A percentile compares a stretch with the other conserved stretches of the same genome.
Conservation (phyloP, 2,113 vertebrate species). For the Falco punctatus region DNA sequence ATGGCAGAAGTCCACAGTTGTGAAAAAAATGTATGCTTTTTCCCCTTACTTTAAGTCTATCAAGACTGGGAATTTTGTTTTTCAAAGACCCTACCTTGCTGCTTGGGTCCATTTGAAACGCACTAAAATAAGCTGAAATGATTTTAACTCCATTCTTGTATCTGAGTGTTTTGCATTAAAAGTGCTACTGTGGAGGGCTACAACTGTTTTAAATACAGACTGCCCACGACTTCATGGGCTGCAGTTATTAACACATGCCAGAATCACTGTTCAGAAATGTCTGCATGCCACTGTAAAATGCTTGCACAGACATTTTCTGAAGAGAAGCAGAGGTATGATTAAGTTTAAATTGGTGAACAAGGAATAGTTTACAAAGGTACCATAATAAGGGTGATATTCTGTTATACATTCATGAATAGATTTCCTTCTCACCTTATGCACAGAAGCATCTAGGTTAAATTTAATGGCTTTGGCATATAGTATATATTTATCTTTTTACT, state of each 20-base stretch:
- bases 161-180: not conserved
- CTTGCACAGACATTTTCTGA: not conserved
- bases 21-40: not conserved
- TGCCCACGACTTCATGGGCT: not conserved
- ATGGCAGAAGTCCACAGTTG: not conserved
- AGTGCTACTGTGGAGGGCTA: not conserved
- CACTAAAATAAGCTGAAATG: not conserved
- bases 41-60: not conserved
- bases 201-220: not conserved
- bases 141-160: not conserved
- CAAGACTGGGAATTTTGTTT: not conserved
- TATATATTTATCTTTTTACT: not conserved
- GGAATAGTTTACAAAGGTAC: not conserved
- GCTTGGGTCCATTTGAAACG: not conserved
- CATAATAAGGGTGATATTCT: not conserved
- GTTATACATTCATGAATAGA: not conserved
- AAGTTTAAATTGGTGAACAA: not conserved
- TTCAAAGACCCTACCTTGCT: not conserved
- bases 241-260: not conserved
- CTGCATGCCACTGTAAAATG: not conserved
- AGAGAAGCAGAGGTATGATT: not conserved
- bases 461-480: not conserved
- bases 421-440: not conserved
- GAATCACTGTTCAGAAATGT: not conserved
- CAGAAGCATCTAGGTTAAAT: not conserved